Conservation (phyloP, 2,113 vertebrate genomes). For the Engraulis encrasicolus region DNA sequence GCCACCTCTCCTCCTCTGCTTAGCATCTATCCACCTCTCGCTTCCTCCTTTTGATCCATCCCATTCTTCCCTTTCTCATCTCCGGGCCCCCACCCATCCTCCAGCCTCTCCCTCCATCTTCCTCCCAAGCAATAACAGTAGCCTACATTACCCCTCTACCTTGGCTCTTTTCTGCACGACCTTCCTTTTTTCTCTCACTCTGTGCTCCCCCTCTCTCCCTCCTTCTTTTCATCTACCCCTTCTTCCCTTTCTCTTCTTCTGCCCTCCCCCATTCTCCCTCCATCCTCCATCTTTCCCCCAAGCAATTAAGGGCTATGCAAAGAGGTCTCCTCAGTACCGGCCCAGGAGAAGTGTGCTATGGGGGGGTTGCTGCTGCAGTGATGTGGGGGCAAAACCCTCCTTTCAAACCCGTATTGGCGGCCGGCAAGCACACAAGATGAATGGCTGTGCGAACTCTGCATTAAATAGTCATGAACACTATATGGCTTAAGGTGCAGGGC, state of each 20-base stretch:
- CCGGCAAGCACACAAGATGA: constrained; percentile 60
- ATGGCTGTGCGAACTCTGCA: constrained; percentile 61
- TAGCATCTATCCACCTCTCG: too few species aligned
- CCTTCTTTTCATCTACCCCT: constrained; percentile 17
- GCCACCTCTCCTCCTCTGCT: too few species aligned
- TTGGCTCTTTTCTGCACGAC: too few species aligned
- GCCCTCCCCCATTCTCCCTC: not conserved
- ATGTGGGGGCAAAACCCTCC: constrained; percentile 21
- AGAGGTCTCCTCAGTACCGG: not conserved
- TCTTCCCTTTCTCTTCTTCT: constrained; percentile 15
- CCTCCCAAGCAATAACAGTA: too few species aligned
- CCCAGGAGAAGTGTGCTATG: not conserved
- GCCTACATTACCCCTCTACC: too few species aligned
- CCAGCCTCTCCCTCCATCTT: too few species aligned
- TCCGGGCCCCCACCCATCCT: too few species aligned
- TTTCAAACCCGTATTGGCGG: constrained; percentile 46
- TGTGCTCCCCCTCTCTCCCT: not conserved
- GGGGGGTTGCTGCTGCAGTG: not conserved
- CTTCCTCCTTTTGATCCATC: too few species aligned
- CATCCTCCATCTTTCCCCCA: constrained; percentile 15
- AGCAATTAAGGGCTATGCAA: constrained; percentile 34
- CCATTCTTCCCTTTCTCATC: too few species aligned
- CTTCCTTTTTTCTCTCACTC: too few species aligned
- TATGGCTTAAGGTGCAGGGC: constrained; percentile 61
- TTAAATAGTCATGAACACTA: constrained; percentile 72